Percentiles rank a stretch among this genome's conserved stretches.
Conservation (phyloP, 2,888 invertebrate species). For the Lampropteryx suffumata region DNA sequence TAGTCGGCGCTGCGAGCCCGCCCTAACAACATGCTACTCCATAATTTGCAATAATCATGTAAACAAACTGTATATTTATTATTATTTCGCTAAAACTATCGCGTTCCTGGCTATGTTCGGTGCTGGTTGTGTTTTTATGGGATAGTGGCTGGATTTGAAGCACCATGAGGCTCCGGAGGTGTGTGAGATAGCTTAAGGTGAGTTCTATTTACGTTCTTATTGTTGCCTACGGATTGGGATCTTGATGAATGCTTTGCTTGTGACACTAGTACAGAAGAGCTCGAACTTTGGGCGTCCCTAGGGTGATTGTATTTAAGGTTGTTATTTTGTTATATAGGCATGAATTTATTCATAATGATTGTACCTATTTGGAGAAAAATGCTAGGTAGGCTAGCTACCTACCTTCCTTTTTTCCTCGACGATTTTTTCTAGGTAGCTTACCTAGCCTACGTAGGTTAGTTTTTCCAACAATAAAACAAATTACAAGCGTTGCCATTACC, state of each 20-base stretch:
- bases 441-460: too few species aligned
- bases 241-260: slow-evolving; percentile 29
- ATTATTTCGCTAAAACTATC: slow-evolving; percentile 38
- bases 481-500: too few species aligned
- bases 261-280: slow-evolving; percentile 22
- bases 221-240: slow-evolving; percentile 20
- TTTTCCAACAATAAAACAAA: too few species aligned
- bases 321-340: too few species aligned
- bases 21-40: slow-evolving; percentile 68
- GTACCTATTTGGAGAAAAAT: not conserved
- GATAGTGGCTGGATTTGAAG: slow-evolving; percentile 11
- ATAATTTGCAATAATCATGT: slow-evolving; percentile 66
- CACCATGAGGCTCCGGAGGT: slow-evolving; percentile 17
- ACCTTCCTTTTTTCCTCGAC: too few species aligned
- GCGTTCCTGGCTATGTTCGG: slow-evolving; percentile 43
- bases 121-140: slow-evolving; percentile 35
- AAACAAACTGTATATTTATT: slow-evolving; percentile 71
- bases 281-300: not conserved
- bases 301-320: not conserved
- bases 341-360: too few species aligned
- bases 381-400: not conserved
- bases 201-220: slow-evolving; percentile 37
- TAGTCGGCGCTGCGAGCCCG: slow-evolving; percentile 77
- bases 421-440: too few species aligned
- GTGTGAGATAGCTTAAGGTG: slow-evolving; percentile 46